Evolutionary conservation across 2,113 vertebrate species (phyloP), one percentile per base, ranked within the genome.

Genomic region (Bolborhynchus lineola): DNA sequence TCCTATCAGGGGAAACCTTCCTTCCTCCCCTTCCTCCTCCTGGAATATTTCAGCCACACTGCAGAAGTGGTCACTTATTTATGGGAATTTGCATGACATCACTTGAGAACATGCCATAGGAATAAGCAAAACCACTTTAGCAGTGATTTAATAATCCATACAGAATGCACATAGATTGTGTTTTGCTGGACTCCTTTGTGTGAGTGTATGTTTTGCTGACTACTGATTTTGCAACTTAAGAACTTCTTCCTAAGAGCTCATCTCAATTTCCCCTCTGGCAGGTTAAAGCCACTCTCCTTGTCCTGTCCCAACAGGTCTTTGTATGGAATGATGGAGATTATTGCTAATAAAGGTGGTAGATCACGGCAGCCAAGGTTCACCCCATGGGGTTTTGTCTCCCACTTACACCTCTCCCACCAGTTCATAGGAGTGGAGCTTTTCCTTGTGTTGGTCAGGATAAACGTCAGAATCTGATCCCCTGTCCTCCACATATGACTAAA

Each of bases 311-410:
- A 35, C 33, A 35, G 57, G 57, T 13, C 57, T 59, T 35, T 59
- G 33, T 59, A 13, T 59, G 57, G 19, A 28, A 13, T 72, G 80
- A 44, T 41, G 69, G 80, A 74, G 89, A 31, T 52, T 9, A 6
- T 25, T 50, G 41, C 68, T 65, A 6, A 62, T 76, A 26, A 70
- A 3, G 33, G 33, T 3, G 10, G 83, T 5, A 1, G 17, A 15
- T 72, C 3, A 3, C 28, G 0, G 44, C 60, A 9, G 57, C 18
- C 4, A 0, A 1, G 41, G 65, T 6, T 46, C 46, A 2, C 53
- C 4, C 4, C 1, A 2, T 5, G 4, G 16, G 13, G 4, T 4
- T 2, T 1, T 18, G 33, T 4, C 35, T 24, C 68, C 79, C 1
- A 19, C 68, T 71, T 28, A 11, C 41, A 23, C 39, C 67, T 63